Evolutionary conservation across 1,140 invertebrate genomes (phyloP).

Genomic region (Telenomus remus): DNA sequence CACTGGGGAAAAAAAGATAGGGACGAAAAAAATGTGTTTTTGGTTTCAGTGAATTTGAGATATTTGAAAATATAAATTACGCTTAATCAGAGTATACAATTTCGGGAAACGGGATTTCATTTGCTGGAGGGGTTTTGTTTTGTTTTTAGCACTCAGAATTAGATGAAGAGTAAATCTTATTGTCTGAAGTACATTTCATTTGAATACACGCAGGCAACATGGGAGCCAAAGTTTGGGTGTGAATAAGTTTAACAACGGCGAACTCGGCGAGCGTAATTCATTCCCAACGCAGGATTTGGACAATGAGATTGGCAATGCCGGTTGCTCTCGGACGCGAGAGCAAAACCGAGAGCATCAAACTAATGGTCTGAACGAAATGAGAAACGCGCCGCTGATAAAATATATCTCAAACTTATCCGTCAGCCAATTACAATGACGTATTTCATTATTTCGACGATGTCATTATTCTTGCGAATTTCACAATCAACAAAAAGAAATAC

Average conservation of each 20-base stretch:
- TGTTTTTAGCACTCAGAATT: slow-evolving; percentile 30
- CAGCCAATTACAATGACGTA: slow-evolving; percentile 65
- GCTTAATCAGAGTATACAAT: no score
- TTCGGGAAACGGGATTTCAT: background rate
- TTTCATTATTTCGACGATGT: slow-evolving; percentile 59
- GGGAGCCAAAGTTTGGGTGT: slow-evolving; percentile 38
- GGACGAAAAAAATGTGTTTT: no score
- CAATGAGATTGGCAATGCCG: slow-evolving; percentile 64
- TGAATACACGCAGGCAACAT: slow-evolving; percentile 19
- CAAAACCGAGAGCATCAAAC: slow-evolving; percentile 61
- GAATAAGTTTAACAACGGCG: slow-evolving; percentile 48
- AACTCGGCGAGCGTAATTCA: slow-evolving; percentile 47
- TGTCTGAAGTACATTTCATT: slow-evolving; percentile 40
- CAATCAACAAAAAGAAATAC: no score
- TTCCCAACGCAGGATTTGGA: slow-evolving; percentile 60
- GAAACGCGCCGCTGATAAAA: slow-evolving; percentile 62
- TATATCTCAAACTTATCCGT: slow-evolving; percentile 67
- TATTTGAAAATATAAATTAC: background rate
- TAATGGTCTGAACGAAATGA: slow-evolving; percentile 61
- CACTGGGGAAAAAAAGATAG: no score
- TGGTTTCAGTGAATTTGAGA: no score
- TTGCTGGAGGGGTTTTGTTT: slow-evolving; percentile 18
- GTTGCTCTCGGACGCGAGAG: slow-evolving; percentile 34
- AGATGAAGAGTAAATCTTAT: slow-evolving; percentile 40
- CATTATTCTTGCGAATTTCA: no score